phyloP scores from a whole-genome alignment of 1,140 invertebrate species.

The Cydia fagiglandana region DNA sequence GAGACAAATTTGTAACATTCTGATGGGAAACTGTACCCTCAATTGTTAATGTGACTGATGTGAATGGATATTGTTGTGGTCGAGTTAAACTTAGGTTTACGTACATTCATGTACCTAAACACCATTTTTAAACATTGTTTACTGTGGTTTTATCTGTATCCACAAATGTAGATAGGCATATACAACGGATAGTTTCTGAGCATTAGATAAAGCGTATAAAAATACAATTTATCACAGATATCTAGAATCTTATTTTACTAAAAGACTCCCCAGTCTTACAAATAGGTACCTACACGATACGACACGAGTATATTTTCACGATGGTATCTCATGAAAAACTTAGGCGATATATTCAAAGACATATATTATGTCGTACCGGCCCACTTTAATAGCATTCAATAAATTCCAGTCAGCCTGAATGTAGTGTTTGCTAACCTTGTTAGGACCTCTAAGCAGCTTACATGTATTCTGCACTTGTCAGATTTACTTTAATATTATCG shows the following conservation, averaged over 20 bases:
- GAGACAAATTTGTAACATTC: constrained; percentile 6
- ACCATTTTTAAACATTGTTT: no score
- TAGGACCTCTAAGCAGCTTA: constrained; percentile 39
- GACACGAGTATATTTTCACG: background rate
- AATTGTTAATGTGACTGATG: background rate
- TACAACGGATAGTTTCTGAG: no score
- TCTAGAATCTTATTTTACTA: no score
- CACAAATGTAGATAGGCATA: no score
- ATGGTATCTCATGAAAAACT: background rate
- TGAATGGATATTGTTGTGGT: background rate
- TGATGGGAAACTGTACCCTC: background rate
- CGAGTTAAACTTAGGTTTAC: background rate
- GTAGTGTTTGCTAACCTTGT: constrained; percentile 41
- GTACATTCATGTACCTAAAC: background rate
- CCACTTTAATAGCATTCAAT: constrained; percentile 10
- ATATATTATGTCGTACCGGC: background rate
- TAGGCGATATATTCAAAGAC: background rate
- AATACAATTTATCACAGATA: no score
- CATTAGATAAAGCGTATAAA: no score
- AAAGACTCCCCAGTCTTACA: no score
- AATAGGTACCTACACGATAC: no score
- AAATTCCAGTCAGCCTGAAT: constrained; percentile 23
- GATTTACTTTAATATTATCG: no score
- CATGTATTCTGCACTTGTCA: constrained; percentile 53
- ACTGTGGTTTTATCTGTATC: no score